Evolutionary conservation across 2,888 invertebrate species (phyloP).

Genomic region (Hyppa rectilinea): DNA sequence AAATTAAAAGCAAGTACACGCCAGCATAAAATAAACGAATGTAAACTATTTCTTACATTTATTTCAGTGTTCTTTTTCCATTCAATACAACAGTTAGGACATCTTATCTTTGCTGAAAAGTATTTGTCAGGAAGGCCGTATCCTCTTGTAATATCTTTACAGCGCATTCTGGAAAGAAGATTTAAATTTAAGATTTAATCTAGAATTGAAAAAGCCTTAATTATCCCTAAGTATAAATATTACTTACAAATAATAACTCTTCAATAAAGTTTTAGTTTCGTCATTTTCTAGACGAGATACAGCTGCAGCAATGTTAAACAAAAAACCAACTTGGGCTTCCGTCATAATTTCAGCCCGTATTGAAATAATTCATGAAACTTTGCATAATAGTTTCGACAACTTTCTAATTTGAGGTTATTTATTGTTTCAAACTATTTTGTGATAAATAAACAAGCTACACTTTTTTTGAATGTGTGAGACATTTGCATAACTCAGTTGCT

Average conservation of each 20-base stretch:
- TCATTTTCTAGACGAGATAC: slow-evolving; percentile 67
- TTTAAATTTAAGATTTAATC: not conserved
- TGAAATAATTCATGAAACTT: not conserved
- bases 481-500: too few relatives aligned
- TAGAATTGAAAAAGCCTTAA: not conserved
- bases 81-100: slow-evolving; percentile 81
- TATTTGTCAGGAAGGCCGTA: slow-evolving; percentile 80
- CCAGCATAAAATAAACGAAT: not conserved
- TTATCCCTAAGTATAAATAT: not conserved
- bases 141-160: slow-evolving; percentile 78
- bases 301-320: slow-evolving; percentile 76
- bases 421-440: not conserved
- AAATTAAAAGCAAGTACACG: not conserved
- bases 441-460: not conserved
- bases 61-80: slow-evolving; percentile 76
- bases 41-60: slow-evolving; percentile 70
- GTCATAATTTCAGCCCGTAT: slow-evolving; percentile 70
- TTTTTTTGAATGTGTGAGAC: not conserved
- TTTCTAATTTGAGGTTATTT: slow-evolving; percentile 30
- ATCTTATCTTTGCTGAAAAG: slow-evolving; percentile 79
- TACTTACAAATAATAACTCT: slow-evolving; percentile 86
- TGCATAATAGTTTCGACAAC: not conserved
- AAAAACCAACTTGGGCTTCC: slow-evolving; percentile 79
- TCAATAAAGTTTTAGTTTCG: slow-evolving; percentile 70
- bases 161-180: slow-evolving; percentile 77